phyloP scores from a whole-genome alignment of 1,140 invertebrate species.

The Drosophila aff. region DNA sequence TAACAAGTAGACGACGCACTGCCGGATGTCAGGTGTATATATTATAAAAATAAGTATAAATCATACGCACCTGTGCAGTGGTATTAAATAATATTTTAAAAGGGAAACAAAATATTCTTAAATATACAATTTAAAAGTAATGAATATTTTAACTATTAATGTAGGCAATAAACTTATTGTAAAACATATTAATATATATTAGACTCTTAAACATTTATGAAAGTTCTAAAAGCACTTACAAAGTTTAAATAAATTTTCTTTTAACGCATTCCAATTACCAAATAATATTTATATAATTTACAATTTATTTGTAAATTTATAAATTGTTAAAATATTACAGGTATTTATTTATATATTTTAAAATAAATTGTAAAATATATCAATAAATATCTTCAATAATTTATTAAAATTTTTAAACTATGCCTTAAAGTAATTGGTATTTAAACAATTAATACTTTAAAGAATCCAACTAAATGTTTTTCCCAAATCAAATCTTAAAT shows the following conservation, averaged over 20 bases:
- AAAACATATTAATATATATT: not conserved
- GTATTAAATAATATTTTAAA: not conserved
- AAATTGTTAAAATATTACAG: too few species aligned
- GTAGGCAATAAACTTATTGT: too few species aligned
- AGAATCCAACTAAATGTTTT: too few species aligned
- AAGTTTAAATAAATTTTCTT: not conserved
- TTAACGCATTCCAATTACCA: too few species aligned
- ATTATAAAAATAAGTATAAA: slow-evolving; percentile 39
- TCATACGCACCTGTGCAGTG: slow-evolving; percentile 48
- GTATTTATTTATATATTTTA: too few species aligned
- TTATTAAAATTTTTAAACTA: too few species aligned
- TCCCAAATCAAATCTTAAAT: slow-evolving; percentile 3
- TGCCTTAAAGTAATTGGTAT: too few species aligned
- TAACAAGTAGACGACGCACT: slow-evolving; percentile 17
- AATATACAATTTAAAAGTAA: not conserved
- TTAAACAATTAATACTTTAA: too few species aligned
- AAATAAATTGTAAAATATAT: too few species aligned
- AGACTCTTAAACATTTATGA: too few species aligned
- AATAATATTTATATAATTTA: not conserved
- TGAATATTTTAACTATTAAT: not conserved
- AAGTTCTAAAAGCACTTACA: not conserved
- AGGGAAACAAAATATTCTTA: not conserved
- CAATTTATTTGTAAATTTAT: too few species aligned
- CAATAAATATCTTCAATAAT: too few species aligned
- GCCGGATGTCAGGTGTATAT: slow-evolving; percentile 9